Base-by-base conservation (phyloP, 2,113 vertebrate species). In the Neolamprologus toae region DNA sequence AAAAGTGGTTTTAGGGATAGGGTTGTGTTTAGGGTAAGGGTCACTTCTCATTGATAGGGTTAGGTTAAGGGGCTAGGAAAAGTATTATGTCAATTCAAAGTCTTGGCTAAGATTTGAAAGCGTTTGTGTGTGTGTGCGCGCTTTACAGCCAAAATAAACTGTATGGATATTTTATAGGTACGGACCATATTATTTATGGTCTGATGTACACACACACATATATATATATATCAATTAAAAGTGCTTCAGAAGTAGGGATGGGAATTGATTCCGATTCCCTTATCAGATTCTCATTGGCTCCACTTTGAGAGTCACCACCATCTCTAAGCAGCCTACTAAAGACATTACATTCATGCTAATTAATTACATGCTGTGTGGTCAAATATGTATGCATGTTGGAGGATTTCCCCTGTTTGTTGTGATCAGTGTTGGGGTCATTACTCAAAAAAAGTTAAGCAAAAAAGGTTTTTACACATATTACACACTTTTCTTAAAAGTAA, bases 61-160 rank as follows among this genome's bases (percentile, higher is more conserved):
- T 61, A 0, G 57, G 26, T 61, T 61, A 31, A 31, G 55, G 26
- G 5, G 55, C 14, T 6, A 31, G 55, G 14, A 59, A 59, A 17
- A 59, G 26, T 31, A 59, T 59, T 17, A 59, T 9, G 55, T 16
- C 26, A 59, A 17, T 23, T 53, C 9, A 6, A 21, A 21, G 19
- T 10, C 19, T n/a, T 4, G 19, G 51, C 49, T 53, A 53, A 53
- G 19, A 53, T 53, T 10, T 53, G 49, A 53, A n/a, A 2, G 49
- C 5, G 17, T n/a, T 0, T 51, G 17, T 51, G 47, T 49, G 8
- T 19, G 47, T 5, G 47, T 0, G 42, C 7, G 16, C 2, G 2
- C 8, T 49, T 49, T 49, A 49, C 8, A 51, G 47, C 47, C 47
- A 51, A 19, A 51, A 0, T 19, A 17, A 51, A 51, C 47, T 19